Evolutionary conservation across 2,888 invertebrate genomes (phyloP), one percentile per base, ranked within the genome.

Genomic region (Scrobipalpa atriplicella): DNA sequence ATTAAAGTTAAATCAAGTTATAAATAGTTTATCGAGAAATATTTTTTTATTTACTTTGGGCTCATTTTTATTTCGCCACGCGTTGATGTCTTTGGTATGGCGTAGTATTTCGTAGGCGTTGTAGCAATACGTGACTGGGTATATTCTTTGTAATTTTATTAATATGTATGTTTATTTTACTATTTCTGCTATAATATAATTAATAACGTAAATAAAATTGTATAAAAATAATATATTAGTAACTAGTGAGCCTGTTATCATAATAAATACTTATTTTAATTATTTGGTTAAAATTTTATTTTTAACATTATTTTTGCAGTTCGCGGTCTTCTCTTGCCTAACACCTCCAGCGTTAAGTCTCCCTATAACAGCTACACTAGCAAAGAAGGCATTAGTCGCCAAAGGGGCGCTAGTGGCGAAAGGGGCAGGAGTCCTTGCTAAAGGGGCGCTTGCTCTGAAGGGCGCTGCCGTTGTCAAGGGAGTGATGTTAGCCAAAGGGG

Each of bases 291-390:
- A 29, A 2, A 29, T 29, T 29, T 29, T 29, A 13, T 19, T 8
- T 21, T 29, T 54, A 11, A 5, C 6, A 10, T 13, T 65, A 64
- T 19, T 11, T 3, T 71, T 66, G 3, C 72, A 88, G 89, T 62
- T 84, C n/a, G 79, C 81, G 3, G 85, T 83, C 64, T 70, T 86
- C 47, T 76, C 80, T 9, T 75, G 79, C 67, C 65, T 82, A 47
- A 68, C 82, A 58, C 78, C 78, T 0, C 78, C 82, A 29, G 78
- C 75, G 0, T 66, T 76, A 1, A 69, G 77, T 62, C 66, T 71
- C 9, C 74, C 75, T 6, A 64, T 78, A 29, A 29, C 29, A 29
- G 29, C 29, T 2, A 29, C 29, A 19, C 62, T 78, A 5, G 74
- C 72, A 10, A 75, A 77, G 0, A 76, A 77, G 62, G 54, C 29